Percentiles rank a stretch among this genome's conserved stretches.
phyloP scores from a whole-genome alignment of 2,113 vertebrate genomes.

The Limanda limanda region DNA sequence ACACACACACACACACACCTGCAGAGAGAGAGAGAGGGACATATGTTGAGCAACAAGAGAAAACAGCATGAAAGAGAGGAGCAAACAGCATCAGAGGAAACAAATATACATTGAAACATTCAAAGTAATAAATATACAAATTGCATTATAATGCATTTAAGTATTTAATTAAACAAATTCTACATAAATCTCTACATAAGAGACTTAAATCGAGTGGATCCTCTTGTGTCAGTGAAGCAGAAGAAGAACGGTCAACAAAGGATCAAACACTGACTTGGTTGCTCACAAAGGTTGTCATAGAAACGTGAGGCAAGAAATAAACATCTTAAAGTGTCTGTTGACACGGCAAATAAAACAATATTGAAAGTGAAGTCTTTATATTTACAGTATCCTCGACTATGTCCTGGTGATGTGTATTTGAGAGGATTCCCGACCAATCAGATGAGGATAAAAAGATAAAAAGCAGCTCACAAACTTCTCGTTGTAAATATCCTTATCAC shows the following conservation, averaged over 20 bases:
- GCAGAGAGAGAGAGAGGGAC: conserved; percentile 7
- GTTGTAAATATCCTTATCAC: too few relatives aligned
- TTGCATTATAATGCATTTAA: neutral
- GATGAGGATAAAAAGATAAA: neutral
- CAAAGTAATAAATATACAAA: neutral
- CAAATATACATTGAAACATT: neutral
- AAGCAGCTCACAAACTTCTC: neutral
- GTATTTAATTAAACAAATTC: neutral
- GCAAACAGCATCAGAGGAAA: neutral
- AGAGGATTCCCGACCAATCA: neutral
- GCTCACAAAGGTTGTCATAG: conserved; percentile 52
- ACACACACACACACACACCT: neutral
- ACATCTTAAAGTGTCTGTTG: conserved; percentile 38
- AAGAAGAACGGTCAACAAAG: conserved; percentile 30
- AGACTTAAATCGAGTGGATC: neutral
- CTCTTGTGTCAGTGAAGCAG: neutral
- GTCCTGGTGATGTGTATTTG: neutral
- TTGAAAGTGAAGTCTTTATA: conserved; percentile 37
- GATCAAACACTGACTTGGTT: conserved; percentile 16
- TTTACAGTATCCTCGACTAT: neutral
- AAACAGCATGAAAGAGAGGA: neutral
- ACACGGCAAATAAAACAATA: conserved; percentile 35
- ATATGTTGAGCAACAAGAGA: conserved; percentile 17
- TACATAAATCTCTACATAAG: neutral
- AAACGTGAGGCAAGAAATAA: conserved; percentile 35